Conservation (phyloP, 2,797 vertebrate species). For the Pygocentrus nattereri region DNA sequence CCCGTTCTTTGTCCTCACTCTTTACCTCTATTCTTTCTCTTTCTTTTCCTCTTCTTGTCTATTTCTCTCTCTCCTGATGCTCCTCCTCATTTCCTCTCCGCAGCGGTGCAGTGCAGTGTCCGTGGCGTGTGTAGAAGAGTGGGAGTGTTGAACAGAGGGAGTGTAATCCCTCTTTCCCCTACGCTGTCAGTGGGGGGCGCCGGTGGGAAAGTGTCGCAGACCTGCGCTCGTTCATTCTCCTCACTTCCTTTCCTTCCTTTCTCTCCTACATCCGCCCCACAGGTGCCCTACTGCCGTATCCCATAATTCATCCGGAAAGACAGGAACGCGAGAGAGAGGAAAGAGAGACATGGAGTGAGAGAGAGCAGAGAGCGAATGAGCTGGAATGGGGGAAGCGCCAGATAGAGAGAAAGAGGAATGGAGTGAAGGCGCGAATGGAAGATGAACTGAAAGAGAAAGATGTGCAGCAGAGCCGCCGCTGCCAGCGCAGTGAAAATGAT, state of each 20-base stretch:
- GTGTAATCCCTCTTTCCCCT: slow-evolving; percentile 40
- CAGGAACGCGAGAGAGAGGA: neutral
- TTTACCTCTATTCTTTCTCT: neutral
- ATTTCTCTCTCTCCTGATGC: neutral
- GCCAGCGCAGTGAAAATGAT: slow-evolving; percentile 3
- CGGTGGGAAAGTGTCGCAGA: slow-evolving; percentile 19
- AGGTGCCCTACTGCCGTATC: slow-evolving; percentile 15
- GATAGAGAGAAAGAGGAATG: neutral
- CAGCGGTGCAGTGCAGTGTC: neutral
- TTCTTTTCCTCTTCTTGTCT: no score
- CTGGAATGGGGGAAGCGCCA: neutral
- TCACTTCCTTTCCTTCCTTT: neutral
- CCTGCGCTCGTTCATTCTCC: neutral
- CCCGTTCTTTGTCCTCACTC: no score
- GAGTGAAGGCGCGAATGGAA: neutral
- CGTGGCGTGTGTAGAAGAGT: neutral
- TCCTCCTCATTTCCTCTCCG: neutral
- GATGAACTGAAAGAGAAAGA: slow-evolving; percentile 20
- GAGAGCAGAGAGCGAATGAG: neutral
- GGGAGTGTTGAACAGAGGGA: slow-evolving; percentile 10
- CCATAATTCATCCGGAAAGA: slow-evolving; percentile 8
- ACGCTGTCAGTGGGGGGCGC: slow-evolving; percentile 12
- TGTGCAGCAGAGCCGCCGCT: neutral
- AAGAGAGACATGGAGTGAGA: neutral
- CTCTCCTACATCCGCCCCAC: neutral